Conservation (phyloP, 1,140 invertebrate genomes). For the Zaprionus nigranus region DNA sequence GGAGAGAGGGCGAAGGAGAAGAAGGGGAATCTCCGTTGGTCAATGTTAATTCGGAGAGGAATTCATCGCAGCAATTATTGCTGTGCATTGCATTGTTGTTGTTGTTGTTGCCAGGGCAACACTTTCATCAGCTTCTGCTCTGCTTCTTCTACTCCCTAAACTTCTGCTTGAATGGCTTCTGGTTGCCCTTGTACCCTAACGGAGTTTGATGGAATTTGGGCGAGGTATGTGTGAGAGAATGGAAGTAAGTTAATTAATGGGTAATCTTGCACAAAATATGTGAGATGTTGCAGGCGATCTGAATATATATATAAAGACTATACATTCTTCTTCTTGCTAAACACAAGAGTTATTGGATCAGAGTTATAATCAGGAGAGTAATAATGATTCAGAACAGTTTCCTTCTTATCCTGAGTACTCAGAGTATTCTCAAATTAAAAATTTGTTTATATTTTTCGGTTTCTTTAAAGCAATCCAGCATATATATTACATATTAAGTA, state of each 20-base stretch:
- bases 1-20: slow-evolving; percentile 36
- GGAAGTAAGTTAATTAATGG: background rate
- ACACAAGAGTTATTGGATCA: no score
- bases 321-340: background rate
- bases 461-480: background rate
- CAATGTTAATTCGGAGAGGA: slow-evolving; percentile 57
- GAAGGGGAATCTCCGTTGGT: background rate
- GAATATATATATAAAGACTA: background rate
- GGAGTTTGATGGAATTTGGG: background rate
- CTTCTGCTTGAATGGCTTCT: background rate
- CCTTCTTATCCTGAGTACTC: no score
- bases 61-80: slow-evolving; percentile 13
- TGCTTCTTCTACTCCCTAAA: background rate
- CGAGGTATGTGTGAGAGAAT: background rate
- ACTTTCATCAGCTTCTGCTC: background rate
- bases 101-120: slow-evolving; percentile 5
- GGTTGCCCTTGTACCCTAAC: background rate
- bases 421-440: no score
- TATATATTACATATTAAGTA: no score
- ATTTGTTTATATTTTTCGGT: no score
- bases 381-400: no score
- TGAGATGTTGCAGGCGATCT: background rate
- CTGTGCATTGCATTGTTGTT: slow-evolving; percentile 8
- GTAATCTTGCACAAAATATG: no score
- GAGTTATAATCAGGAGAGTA: no score